Evolutionary conservation across 2,113 vertebrate species (phyloP).

Genomic region (Genyomyrus donnyi): DNA sequence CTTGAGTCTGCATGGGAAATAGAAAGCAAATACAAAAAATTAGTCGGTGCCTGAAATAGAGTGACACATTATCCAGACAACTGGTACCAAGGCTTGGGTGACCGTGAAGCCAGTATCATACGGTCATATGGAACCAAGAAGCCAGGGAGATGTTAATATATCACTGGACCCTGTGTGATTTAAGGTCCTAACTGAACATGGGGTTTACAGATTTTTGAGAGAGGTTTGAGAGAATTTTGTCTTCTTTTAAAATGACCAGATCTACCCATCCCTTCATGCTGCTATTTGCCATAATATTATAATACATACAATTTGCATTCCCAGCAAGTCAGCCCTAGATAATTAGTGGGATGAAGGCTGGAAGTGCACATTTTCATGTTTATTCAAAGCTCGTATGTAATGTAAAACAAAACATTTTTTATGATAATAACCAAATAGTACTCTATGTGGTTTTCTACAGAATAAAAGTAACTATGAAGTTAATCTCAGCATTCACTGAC

Average conservation of each 20-base stretch:
- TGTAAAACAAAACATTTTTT: not conserved
- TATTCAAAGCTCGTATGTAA: not conserved
- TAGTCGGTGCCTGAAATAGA: not conserved
- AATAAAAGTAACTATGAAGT: not conserved
- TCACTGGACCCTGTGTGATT: not conserved
- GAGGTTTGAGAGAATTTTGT: not conserved
- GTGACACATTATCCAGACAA: not conserved
- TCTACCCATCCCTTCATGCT: not conserved
- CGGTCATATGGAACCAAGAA: not conserved
- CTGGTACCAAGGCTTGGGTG: not conserved
- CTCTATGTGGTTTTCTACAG: not conserved
- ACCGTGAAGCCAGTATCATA: not conserved
- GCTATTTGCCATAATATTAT: not conserved
- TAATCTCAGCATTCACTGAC: not conserved
- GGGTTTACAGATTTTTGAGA: not conserved
- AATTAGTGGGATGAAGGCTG: not conserved
- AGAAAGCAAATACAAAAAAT: not conserved
- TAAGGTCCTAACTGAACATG: not conserved
- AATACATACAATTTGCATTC: not conserved
- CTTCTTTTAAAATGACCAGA: not conserved
- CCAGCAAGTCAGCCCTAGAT: not conserved
- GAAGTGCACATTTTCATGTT: not conserved
- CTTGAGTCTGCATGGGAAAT: not conserved
- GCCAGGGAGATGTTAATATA: not conserved
- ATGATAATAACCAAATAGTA: not conserved